Percentiles rank a stretch among this genome's conserved stretches.
Evolutionary conservation across 2,888 invertebrate genomes (phyloP).

Genomic region (Dolichomitus sp.): DNA sequence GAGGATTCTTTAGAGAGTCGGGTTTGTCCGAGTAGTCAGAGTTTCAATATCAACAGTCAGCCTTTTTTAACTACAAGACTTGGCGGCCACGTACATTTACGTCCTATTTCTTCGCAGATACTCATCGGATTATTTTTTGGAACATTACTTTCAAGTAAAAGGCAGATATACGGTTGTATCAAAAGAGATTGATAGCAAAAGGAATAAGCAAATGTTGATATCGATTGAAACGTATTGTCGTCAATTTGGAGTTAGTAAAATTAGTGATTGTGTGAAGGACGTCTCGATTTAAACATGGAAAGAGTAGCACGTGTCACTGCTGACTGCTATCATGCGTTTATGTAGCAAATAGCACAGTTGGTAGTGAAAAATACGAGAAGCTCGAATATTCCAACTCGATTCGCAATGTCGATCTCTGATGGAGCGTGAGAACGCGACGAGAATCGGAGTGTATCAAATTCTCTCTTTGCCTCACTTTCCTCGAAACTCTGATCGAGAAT

Average conservation of each 20-base stretch:
- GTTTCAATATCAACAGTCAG: conserved; percentile 23
- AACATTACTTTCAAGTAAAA: too few relatives aligned
- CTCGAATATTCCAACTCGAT: conserved; percentile 44
- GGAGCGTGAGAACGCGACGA: conserved; percentile 56
- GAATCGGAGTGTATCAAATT: conserved; percentile 51
- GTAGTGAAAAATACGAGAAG: conserved; percentile 43
- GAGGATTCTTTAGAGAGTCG: conserved; percentile 7
- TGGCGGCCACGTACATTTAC: neutral
- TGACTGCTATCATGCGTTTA: neutral
- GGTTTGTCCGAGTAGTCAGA: conserved; percentile 5
- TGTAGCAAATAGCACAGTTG: conserved; percentile 33
- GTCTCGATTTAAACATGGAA: neutral
- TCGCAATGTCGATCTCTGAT: conserved; percentile 51
- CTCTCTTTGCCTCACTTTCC: conserved; percentile 21
- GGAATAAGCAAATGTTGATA: neutral
- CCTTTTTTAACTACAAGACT: neutral
- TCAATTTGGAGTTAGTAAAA: neutral
- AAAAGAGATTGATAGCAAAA: neutral
- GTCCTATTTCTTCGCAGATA: neutral
- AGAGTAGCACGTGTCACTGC: neutral
- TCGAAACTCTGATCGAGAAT: conserved; percentile 34
- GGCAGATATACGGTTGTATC: neutral
- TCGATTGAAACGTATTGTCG: neutral
- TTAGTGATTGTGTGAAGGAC: neutral
- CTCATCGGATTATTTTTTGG: too few relatives aligned